Conservation (phyloP, 2,888 invertebrate genomes). For the Rhaphigaster nebulosa region DNA sequence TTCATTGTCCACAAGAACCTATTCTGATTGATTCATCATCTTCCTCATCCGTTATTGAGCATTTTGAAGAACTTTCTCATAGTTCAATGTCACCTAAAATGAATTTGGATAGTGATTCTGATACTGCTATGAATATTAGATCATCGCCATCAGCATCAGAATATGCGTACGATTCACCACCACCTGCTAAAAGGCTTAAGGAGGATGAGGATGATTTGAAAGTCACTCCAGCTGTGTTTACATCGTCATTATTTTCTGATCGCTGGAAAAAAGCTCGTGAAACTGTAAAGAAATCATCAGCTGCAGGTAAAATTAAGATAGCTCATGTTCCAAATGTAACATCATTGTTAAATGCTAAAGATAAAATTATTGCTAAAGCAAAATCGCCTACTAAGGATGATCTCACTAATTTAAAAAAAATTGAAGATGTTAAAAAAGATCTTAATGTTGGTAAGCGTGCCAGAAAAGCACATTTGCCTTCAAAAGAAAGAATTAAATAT, state of each 20-base stretch:
- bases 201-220: constrained; percentile 18
- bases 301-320: constrained; percentile 61
- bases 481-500: constrained; percentile 47
- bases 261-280: constrained; percentile 54
- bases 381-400: constrained; percentile 33
- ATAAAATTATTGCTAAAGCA: constrained; percentile 59
- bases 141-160: constrained; percentile 27
- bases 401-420: not conserved
- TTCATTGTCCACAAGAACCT: constrained; percentile 15
- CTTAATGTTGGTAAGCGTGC: constrained; percentile 14
- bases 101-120: constrained; percentile 21
- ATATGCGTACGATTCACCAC: not conserved
- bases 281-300: constrained; percentile 50
- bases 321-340: constrained; percentile 62
- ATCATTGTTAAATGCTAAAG: constrained; percentile 61
- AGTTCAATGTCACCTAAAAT: not conserved
- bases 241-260: constrained; percentile 50
- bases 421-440: constrained; percentile 24
- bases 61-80: constrained; percentile 17
- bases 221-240: not conserved
- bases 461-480: constrained; percentile 54
- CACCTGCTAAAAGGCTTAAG: constrained; percentile 29
- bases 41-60: constrained; percentile 10
- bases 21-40: constrained; percentile 51
- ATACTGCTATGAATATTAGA: not conserved